phyloP scores from a whole-genome alignment of 2,797 vertebrate genomes.

The Alosa sapidissima region DNA sequence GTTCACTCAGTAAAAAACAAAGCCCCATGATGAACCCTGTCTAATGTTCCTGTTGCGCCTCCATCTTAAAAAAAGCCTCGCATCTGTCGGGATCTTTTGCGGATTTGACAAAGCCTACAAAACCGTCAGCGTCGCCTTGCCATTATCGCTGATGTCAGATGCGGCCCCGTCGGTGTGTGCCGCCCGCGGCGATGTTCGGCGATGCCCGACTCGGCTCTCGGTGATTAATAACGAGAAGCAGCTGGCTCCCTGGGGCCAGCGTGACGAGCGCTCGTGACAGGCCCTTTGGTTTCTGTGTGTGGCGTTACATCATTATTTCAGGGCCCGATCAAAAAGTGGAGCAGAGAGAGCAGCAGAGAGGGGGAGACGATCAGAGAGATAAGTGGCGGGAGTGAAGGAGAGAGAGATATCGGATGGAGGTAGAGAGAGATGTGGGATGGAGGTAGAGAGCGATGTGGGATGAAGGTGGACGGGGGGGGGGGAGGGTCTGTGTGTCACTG shows the following conservation, averaged over 20 bases:
- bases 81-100: not conserved
- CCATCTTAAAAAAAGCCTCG: not conserved
- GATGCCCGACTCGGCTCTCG: constrained; percentile 13
- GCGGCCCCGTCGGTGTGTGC: not conserved
- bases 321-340: constrained; percentile 32
- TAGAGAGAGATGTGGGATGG: not conserved
- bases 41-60: not conserved
- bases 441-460: not conserved
- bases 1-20: constrained; percentile 28
- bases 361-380: not conserved
- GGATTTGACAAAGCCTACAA: not conserved
- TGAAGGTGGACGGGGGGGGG: not conserved
- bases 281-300: constrained; percentile 26
- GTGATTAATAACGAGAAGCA: constrained; percentile 49
- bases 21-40: not conserved
- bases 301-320: constrained; percentile 41
- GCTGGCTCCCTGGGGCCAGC: constrained; percentile 36
- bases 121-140: constrained; percentile 22
- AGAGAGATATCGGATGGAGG: not conserved
- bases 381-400: not conserved
- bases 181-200: not conserved
- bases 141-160: constrained; percentile 32
- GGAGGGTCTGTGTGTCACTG: not conserved
- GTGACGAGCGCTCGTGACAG: constrained; percentile 37
- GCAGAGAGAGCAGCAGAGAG: not conserved